Base-by-base conservation (phyloP, 1,140 invertebrate species). In the Chrysoperla carnea region DNA sequence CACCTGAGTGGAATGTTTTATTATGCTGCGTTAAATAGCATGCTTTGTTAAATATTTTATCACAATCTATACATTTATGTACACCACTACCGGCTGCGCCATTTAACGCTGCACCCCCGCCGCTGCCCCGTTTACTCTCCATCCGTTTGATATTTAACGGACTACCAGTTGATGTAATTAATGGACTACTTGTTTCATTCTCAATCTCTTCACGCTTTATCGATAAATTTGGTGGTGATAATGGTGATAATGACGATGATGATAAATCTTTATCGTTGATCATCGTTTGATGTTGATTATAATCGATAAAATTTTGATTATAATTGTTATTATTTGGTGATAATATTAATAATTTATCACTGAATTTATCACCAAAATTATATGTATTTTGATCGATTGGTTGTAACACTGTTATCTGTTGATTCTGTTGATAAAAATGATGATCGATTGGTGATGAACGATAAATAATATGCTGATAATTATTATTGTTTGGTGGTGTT, bases 1-100 rank as follows among this genome's bases (percentile, higher is more conserved):
- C 81, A 36, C 85, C 86, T 33, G 73, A 75, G 57, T 91, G 87
- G 60, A 87, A 87, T 46, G 81, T 84, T 58, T 87, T 88, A 59
- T 85, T 85, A 63, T 90, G 87, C 58, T 90, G 86, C 29, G 84
- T 89, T 13, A 90, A 62, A 55, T 90, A 90, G 56, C 85, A 90
- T 14, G 79, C 74, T 51, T 84, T 84, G 56, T 83, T 84, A 64
- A 90, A 91, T 4, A 76, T 59, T 58, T 89, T 89, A 52, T 83
- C 74, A 61, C 86, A 90, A 50, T 84, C 76, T 48, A 77, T 70
- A 59, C 85, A 91, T 59, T 80, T 81, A 55, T 81, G 72, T 13
- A 70, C 53, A 4, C 66, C 66, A n/a, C 61, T 61, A 13, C 35
- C 62, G 62, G 46, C 54, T 50, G 43, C 56, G 45, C 39, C 59